Evolutionary conservation across 1,140 invertebrate genomes (phyloP), one percentile per base, ranked within the genome.

Genomic region (Zaprionus taronus): DNA sequence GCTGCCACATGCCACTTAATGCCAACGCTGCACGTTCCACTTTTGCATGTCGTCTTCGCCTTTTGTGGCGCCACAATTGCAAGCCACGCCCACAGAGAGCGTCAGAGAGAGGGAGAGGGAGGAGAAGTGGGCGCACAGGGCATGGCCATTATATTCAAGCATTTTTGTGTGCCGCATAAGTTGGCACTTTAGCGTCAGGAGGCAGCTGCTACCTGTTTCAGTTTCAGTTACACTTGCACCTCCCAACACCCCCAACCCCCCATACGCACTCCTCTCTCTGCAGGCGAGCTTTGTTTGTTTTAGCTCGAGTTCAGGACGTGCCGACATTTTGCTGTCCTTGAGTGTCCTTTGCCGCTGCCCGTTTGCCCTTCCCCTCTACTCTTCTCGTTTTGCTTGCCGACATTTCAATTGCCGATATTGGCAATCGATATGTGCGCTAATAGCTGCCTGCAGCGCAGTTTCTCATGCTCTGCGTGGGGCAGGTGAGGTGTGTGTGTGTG

Each of bases 1-100:
- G 66, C 61, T 90, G 84, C 82, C 86, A 90, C 86, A 90, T 90
- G 85, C 85, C 85, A 90, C 85, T 90, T 90, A 90, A 90, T 90
- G 85, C 85, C 85, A 86, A 87, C 80, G 85, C 85, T 80, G 79
- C 81, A 83, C 81, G 84, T 84, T 76, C 83, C 81, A 87, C 84
- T 87, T 87, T 87, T 78, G 69, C 81, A 74, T 82, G 74, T 80
- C 69, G 74, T 65, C 79, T 38, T 70, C 73, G 72, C 71, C 83
- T 81, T 86, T 76, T 85, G 79, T 79, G 68, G 78, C 68, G 28
- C 72, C 79, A 79, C 83, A 81, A 79, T 79, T 85, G 83, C 83
- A 86, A 73, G 67, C 83, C 79, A 60, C 71, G 58, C 64, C 58
- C 47, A 38, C 47, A 22, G 69, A 28, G 22, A 11, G 28, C 41